Conservation (phyloP, 2,888 invertebrate genomes). For the Papilio demoleus region DNA sequence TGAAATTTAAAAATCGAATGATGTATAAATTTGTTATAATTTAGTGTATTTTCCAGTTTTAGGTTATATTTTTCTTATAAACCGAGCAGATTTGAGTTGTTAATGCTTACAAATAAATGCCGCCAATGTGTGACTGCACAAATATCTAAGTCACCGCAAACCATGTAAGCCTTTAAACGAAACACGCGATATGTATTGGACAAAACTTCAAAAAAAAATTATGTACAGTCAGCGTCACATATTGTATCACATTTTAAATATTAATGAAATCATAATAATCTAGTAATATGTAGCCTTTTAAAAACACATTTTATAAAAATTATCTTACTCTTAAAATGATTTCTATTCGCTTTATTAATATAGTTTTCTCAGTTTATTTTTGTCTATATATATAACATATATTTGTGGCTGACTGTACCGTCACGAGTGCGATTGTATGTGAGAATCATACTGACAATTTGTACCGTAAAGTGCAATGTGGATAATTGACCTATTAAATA, state of each 20-base stretch:
- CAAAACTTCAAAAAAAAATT: constrained; percentile 27
- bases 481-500: constrained; percentile 40
- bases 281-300: background rate
- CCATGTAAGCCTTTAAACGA: constrained; percentile 20
- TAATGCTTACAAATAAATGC: background rate
- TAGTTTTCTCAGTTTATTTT: background rate
- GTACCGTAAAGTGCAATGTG: constrained; percentile 37
- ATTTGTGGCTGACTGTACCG: constrained; percentile 20
- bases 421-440: constrained; percentile 29
- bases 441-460: constrained; percentile 34
- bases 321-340: no score
- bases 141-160: constrained; percentile 39
- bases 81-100: constrained; percentile 1
- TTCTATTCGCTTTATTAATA: no score
- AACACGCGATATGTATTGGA: constrained; percentile 39
- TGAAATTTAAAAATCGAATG: background rate
- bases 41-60: background rate
- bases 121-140: constrained; percentile 12
- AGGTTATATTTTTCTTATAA: background rate
- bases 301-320: no score
- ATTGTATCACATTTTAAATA: background rate
- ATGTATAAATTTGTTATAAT: background rate
- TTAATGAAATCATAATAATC: background rate
- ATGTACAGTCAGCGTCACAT: constrained; percentile 12
- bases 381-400: background rate